These are phyloP conservation scores for Brenthis daphne DNA, from an alignment of 2,888 invertebrate species.

Conservation along the genomic window DNA sequence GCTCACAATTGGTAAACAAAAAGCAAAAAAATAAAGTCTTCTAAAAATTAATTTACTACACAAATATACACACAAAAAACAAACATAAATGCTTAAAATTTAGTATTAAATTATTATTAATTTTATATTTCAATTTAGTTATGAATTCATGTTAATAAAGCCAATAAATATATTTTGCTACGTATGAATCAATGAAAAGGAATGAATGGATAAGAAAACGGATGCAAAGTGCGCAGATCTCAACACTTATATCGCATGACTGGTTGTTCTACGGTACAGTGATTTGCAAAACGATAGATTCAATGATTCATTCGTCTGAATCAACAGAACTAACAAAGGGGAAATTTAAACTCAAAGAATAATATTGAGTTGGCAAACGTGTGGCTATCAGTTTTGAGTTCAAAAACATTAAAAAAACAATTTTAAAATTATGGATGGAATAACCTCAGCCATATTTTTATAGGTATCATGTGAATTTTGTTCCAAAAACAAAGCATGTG, in stretches of 20 bases:
- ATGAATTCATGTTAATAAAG: not conserved
- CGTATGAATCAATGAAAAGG: conserved; percentile 29
- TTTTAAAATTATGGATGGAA: not conserved
- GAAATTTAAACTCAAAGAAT: conserved; percentile 40
- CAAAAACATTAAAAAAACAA: not conserved
- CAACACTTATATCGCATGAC: conserved; percentile 40
- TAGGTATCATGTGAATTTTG: not conserved
- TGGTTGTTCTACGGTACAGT: conserved; percentile 32
- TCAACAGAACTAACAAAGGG: conserved; percentile 36
- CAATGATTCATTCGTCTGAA: conserved; percentile 41
- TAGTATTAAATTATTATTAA: not conserved
- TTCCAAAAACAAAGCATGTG: not conserved
- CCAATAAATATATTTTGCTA: not conserved
- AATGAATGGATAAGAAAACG: conserved; percentile 34
- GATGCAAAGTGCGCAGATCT: conserved; percentile 28
- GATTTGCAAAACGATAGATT: conserved; percentile 40
- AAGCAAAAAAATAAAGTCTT: too few species aligned
- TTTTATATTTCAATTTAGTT: not conserved
- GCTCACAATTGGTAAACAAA: too few species aligned
- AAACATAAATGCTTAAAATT: not conserved
- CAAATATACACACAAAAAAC: too few species aligned
- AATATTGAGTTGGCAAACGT: conserved; percentile 30
- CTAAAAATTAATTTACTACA: too few species aligned
- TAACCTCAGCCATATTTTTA: too few species aligned
- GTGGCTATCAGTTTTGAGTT: not conserved